Evolutionary conservation across 2,888 invertebrate genomes (phyloP).

Genomic region (Clitarchus hookeri): DNA sequence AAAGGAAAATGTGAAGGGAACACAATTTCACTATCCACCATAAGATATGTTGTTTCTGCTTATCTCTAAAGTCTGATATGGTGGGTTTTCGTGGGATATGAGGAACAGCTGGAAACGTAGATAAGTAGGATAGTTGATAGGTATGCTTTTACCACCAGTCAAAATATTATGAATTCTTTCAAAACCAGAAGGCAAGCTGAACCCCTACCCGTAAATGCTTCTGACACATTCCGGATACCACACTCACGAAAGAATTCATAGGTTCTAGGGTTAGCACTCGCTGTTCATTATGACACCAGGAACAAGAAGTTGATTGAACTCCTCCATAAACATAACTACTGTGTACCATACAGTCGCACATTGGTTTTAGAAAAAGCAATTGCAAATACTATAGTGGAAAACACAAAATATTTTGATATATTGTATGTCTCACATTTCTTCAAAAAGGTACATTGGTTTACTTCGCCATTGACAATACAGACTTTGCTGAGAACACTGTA

Average conservation of each 20-base stretch:
- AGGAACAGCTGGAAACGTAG: not conserved
- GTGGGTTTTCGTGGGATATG: not conserved
- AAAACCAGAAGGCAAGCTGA: constrained; percentile 10
- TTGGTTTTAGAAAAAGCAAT: constrained; percentile 33
- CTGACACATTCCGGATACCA: not conserved
- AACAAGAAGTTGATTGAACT: constrained; percentile 4
- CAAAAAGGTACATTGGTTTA: constrained; percentile 34
- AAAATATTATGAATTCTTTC: not conserved
- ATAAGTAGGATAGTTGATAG: constrained; percentile 12
- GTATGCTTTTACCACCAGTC: not conserved
- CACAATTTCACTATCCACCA: not conserved
- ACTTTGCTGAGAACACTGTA: constrained; percentile 28
- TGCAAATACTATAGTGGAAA: constrained; percentile 37
- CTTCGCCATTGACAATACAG: constrained; percentile 27
- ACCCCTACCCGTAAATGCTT: not conserved
- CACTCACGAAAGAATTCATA: not conserved
- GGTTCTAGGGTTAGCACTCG: not conserved
- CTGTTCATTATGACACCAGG: not conserved
- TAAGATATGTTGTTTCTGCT: not conserved
- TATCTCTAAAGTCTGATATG: not conserved
- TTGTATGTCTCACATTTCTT: constrained; percentile 37
- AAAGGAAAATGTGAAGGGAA: not conserved
- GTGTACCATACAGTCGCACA: not conserved
- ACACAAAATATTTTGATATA: constrained; percentile 33
- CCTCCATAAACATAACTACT: constrained; percentile 1